Evolutionary conservation across 2,797 vertebrate species (phyloP).

Genomic region (Mastacembelus armatus): DNA sequence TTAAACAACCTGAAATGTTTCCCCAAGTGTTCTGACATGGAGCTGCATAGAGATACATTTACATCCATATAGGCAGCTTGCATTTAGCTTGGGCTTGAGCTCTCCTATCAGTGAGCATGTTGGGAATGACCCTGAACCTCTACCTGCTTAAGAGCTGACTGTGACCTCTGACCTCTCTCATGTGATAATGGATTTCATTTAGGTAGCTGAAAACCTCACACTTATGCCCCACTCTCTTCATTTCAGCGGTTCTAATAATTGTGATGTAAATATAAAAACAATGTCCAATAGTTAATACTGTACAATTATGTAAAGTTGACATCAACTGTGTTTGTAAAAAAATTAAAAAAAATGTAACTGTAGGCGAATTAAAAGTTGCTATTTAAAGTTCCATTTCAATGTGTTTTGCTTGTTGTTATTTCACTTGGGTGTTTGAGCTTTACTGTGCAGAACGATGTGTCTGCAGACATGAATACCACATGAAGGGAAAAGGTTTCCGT

Average conservation of each 20-base stretch:
- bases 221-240: not conserved
- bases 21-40: not conserved
- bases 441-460: not conserved
- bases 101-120: not conserved
- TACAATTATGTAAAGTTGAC: conserved; percentile 50
- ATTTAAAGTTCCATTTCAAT: conserved; percentile 40
- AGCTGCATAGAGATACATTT: conserved; percentile 1
- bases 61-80: no score
- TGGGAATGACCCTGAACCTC: not conserved
- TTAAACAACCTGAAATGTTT: not conserved
- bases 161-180: conserved; percentile 29
- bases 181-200: conserved; percentile 1
- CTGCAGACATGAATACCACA: no score
- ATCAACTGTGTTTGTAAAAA: conserved; percentile 70
- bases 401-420: not conserved
- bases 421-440: not conserved
- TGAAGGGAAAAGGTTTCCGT: no score
- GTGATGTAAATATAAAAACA: conserved; percentile 65
- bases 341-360: conserved; percentile 73
- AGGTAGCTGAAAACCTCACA: not conserved
- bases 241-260: conserved; percentile 23
- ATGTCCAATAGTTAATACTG: conserved; percentile 39
- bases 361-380: conserved; percentile 69
- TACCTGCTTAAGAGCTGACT: not conserved
- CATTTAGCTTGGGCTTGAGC: not conserved